These are phyloP conservation scores for Chironomus riparius DNA, from an alignment of 2,888 invertebrate genomes.

Conservation along the genomic window DNA sequence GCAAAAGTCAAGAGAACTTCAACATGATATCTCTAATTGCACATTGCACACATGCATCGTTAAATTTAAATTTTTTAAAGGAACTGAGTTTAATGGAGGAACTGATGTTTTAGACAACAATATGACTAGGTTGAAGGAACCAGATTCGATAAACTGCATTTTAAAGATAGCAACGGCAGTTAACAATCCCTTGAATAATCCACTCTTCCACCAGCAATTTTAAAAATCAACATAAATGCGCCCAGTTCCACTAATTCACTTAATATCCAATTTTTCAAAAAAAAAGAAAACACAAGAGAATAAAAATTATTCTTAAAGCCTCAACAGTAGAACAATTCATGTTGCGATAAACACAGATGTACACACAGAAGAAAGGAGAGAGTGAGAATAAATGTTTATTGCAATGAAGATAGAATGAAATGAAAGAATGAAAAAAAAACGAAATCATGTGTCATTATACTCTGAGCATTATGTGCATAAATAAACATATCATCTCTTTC, in stretches of 20 bases:
- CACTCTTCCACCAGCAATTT: too few species aligned
- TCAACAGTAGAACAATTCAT: slow-evolving; percentile 7
- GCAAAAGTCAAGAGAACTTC: slow-evolving; percentile 11
- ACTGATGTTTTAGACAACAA: too few species aligned
- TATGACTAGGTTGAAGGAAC: too few species aligned
- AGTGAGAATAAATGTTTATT: not conserved
- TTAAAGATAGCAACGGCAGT: too few species aligned
- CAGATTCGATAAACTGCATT: too few species aligned
- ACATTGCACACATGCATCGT: slow-evolving; percentile 23
- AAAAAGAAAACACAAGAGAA: not conserved
- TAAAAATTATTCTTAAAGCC: not conserved
- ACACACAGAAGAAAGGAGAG: not conserved
- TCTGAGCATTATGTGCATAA: slow-evolving; percentile 15
- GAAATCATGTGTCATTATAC: slow-evolving; percentile 21
- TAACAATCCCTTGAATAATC: too few species aligned
- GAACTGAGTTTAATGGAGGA: not conserved
- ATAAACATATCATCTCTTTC: slow-evolving; percentile 9
- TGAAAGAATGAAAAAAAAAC: not conserved
- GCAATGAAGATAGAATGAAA: not conserved
- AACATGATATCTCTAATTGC: slow-evolving; percentile 22
- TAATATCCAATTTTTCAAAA: not conserved
- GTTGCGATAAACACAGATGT: slow-evolving; percentile 20
- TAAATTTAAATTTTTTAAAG: not conserved
- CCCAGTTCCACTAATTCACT: too few species aligned
- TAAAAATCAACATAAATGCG: too few species aligned